Evolutionary conservation across 2,113 vertebrate genomes (phyloP).

Genomic region (Plecotus auritus): DNA sequence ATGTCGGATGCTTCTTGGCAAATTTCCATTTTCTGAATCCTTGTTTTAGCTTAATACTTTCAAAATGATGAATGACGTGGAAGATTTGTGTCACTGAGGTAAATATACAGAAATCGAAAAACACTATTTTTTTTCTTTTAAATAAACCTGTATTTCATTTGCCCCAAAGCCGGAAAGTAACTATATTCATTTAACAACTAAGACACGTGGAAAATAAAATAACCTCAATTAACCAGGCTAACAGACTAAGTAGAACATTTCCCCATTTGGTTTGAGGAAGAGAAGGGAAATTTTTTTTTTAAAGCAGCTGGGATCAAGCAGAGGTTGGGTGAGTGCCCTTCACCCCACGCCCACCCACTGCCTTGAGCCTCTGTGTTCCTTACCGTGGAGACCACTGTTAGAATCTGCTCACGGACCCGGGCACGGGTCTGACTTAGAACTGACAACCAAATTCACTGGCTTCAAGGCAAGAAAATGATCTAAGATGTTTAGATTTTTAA

Average conservation of each 20-base stretch:
- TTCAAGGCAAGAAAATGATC: neutral
- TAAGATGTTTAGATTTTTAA: neutral
- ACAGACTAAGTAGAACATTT: neutral
- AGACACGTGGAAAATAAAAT: neutral
- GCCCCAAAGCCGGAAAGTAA: neutral
- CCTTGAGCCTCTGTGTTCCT: fast-evolving
- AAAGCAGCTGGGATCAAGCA: neutral
- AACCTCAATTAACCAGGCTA: neutral
- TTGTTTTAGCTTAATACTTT: neutral
- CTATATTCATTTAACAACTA: neutral
- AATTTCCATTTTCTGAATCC: neutral
- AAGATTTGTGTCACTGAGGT: neutral
- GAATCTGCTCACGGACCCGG: neutral
- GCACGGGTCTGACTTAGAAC: fast-evolving
- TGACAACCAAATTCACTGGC: neutral
- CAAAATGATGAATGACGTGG: conserved; percentile 8
- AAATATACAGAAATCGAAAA: conserved; percentile 33
- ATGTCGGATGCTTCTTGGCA: neutral
- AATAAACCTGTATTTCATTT: neutral
- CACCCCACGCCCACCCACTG: neutral
- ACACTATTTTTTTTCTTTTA: neutral
- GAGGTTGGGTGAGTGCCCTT: neutral
- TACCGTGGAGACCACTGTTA: fast-evolving
- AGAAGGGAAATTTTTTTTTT: neutral
- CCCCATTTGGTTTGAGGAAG: neutral